phyloP scores from a whole-genome alignment of 2,113 vertebrate genomes.

The Progne subis region DNA sequence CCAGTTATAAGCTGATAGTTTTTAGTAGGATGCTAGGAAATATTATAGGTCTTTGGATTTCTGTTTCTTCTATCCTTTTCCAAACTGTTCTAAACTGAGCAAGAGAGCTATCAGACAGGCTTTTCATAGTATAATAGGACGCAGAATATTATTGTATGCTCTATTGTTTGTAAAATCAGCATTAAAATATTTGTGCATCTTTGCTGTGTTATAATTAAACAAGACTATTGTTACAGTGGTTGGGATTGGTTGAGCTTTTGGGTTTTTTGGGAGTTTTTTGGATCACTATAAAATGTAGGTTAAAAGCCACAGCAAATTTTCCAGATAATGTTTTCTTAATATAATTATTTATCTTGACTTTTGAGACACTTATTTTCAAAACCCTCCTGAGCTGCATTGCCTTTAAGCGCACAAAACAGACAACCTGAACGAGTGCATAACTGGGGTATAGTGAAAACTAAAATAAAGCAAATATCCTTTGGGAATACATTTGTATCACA shows the following conservation, averaged over 20 bases:
- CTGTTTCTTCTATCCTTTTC: neutral
- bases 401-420: neutral
- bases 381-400: neutral
- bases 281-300: neutral
- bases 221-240: neutral
- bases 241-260: neutral
- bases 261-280: neutral
- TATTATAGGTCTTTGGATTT: neutral
- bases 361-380: slow-evolving; percentile 42
- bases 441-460: slow-evolving; percentile 33
- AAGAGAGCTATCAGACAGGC: neutral
- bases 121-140: neutral
- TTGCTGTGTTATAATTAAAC: neutral
- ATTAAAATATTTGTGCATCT: neutral
- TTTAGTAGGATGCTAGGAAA: neutral
- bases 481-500: neutral
- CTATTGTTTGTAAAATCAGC: neutral
- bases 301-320: neutral
- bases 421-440: neutral
- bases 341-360: slow-evolving; percentile 14
- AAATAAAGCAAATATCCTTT: slow-evolving; percentile 15
- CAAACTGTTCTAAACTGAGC: neutral
- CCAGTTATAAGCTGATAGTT: neutral
- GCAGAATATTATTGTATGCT: neutral
- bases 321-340: neutral